Conservation (phyloP, 2,888 invertebrate genomes). For the Bellardia bayeri region DNA sequence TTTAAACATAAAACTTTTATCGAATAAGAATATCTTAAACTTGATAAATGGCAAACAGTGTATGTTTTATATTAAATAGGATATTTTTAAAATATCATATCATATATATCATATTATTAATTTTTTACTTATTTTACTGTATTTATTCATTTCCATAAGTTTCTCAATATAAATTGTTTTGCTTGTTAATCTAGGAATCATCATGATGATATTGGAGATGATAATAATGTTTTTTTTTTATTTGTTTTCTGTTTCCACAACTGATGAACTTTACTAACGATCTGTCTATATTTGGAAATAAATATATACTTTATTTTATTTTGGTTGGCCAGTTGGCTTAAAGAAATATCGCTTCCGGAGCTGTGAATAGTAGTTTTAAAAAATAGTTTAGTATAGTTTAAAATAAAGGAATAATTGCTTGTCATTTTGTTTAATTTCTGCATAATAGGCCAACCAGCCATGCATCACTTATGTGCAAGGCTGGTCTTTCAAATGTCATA, state of each 20-base stretch:
- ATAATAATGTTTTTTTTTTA: neutral
- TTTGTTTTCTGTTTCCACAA: neutral
- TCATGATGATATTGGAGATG: slow-evolving; percentile 10
- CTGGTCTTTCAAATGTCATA: neutral
- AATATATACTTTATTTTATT: slow-evolving; percentile 15
- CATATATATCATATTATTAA: too few species aligned
- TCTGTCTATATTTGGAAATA: slow-evolving; percentile 40
- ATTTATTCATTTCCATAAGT: neutral
- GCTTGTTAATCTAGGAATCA: slow-evolving; percentile 33
- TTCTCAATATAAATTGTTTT: neutral
- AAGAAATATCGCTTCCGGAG: slow-evolving; percentile 58
- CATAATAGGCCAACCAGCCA: slow-evolving; percentile 10
- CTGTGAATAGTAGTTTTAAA: slow-evolving; percentile 3
- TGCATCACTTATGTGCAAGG: neutral
- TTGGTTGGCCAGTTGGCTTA: neutral
- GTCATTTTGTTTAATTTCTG: slow-evolving; percentile 47
- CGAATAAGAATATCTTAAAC: too few species aligned
- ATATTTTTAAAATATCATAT: too few species aligned
- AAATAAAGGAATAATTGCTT: slow-evolving; percentile 41
- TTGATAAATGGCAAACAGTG: too few species aligned
- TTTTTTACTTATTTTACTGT: neutral
- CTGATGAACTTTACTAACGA: slow-evolving; percentile 26
- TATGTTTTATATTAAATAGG: too few species aligned
- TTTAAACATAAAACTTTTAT: too few species aligned
- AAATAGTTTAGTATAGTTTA: neutral